A percentile compares a stretch with the other conserved stretches of the same genome.
Evolutionary conservation across 2,113 vertebrate genomes (phyloP).

Genomic region (Ellobius talpinus): DNA sequence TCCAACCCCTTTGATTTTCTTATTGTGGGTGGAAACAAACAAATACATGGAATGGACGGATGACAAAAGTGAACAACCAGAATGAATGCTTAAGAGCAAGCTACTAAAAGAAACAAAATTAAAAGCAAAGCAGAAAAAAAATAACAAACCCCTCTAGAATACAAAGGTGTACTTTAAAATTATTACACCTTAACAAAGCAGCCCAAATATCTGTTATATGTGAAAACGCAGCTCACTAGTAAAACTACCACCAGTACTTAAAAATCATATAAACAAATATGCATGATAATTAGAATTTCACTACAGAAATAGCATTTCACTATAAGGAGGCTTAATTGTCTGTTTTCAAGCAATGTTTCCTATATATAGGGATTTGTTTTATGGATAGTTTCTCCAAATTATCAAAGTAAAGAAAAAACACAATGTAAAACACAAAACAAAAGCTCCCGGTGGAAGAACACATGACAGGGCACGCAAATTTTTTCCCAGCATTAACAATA

Average conservation of each 20-base stretch:
- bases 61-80: not conserved
- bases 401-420: constrained; percentile 14
- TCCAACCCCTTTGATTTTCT: not conserved
- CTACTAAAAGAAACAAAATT: not conserved
- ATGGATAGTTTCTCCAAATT: not conserved
- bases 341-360: not conserved
- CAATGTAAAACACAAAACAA: not conserved
- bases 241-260: not conserved
- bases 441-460: not conserved
- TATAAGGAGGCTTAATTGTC: not conserved
- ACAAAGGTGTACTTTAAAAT: not conserved
- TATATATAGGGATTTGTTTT: not conserved
- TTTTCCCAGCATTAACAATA: not conserved
- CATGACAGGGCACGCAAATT: not conserved
- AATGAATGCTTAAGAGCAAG: not conserved
- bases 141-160: not conserved
- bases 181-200: constrained; percentile 15
- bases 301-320: not conserved
- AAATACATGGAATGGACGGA: not conserved
- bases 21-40: not conserved
- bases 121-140: not conserved
- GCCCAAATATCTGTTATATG: not conserved
- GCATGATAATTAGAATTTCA: not conserved
- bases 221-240: not conserved
- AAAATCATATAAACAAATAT: constrained; percentile 50